phyloP scores from a whole-genome alignment of 1,140 invertebrate species.

The Magallana angulata region DNA sequence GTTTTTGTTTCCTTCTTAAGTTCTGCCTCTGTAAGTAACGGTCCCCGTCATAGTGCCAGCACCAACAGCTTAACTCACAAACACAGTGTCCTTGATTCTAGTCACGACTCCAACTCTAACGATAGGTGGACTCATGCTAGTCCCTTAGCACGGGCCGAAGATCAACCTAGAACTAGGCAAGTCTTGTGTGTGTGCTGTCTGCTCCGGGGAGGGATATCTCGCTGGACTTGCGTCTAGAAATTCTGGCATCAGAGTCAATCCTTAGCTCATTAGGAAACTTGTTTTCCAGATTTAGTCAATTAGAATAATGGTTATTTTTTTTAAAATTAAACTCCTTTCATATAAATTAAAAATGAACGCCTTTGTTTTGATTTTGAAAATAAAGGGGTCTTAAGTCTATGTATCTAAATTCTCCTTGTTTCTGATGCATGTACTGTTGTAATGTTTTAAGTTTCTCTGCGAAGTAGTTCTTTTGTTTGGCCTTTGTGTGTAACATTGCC shows the following conservation, averaged over 20 bases:
- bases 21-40: constrained; percentile 53
- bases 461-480: neutral
- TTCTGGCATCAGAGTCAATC: neutral
- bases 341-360: no score
- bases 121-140: constrained; percentile 71
- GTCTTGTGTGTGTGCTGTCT: constrained; percentile 38
- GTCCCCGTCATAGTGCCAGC: constrained; percentile 44
- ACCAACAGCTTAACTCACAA: constrained; percentile 43
- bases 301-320: no score
- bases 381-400: no score
- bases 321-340: no score
- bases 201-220: neutral
- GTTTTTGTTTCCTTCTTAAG: constrained; percentile 45
- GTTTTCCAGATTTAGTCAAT: no score
- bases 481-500: neutral
- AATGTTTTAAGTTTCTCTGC: neutral
- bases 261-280: no score
- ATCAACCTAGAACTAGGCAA: constrained; percentile 68
- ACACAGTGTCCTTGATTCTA: constrained; percentile 45
- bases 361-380: no score
- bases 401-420: neutral
- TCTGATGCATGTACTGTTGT: constrained; percentile 4
- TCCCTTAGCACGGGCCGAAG: constrained; percentile 69
- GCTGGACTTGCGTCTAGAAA: neutral
- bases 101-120: constrained; percentile 59